These are phyloP conservation scores for Polydrusus cervinus DNA, from an alignment of 2,888 invertebrate species.

Conservation along the genomic window DNA sequence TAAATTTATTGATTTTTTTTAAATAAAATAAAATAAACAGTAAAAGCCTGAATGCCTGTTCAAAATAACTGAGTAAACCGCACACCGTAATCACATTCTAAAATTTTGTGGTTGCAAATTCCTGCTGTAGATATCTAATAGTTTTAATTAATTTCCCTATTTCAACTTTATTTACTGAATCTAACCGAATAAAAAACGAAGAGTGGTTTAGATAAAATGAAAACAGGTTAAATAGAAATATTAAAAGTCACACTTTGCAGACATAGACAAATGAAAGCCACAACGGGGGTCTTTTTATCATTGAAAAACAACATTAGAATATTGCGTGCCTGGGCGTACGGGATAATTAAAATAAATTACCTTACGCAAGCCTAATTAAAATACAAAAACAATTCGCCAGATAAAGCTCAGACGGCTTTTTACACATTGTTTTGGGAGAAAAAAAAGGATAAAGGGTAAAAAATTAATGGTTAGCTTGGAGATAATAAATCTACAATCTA, in stretches of 20 bases:
- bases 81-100: no score
- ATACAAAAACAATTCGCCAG: slow-evolving; percentile 52
- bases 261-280: slow-evolving; percentile 39
- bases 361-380: slow-evolving; percentile 47
- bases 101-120: no score
- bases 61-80: no score
- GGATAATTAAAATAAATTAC: slow-evolving; percentile 50
- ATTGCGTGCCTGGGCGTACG: slow-evolving; percentile 35
- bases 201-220: slow-evolving; percentile 6
- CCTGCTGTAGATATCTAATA: no score
- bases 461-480: slow-evolving; percentile 29
- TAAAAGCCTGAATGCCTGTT: no score
- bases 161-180: no score
- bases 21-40: no score
- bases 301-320: slow-evolving; percentile 42
- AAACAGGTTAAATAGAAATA: slow-evolving; percentile 30
- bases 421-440: slow-evolving; percentile 37
- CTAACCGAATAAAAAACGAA: not conserved
- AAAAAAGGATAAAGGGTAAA: slow-evolving; percentile 34
- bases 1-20: no score
- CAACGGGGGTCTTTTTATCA: slow-evolving; percentile 38
- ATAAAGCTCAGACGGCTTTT: slow-evolving; percentile 47
- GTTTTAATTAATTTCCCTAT: no score
- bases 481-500: slow-evolving; percentile 37
- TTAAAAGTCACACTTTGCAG: slow-evolving; percentile 31